Base-by-base conservation (phyloP, 2,797 vertebrate species). In the Orientallactaga sibirica region DNA sequence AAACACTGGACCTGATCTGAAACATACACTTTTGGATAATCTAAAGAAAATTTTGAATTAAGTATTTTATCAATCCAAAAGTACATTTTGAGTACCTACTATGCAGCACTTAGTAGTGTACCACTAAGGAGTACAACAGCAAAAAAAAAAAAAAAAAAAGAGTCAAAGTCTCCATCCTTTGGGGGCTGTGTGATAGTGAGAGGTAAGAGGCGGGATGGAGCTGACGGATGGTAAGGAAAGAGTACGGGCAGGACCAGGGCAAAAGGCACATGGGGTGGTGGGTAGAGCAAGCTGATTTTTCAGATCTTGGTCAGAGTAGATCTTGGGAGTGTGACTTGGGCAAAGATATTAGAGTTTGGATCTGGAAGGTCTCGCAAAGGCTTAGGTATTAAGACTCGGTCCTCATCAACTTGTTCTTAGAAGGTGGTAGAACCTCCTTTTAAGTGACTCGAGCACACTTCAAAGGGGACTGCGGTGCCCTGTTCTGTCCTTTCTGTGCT, bases 1-100 rank as follows among this genome's bases (percentile, higher is more conserved):
- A 83, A 93, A 84, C 61, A 71, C 25, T 55, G 83, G 52, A 67
- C 22, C 55, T 73, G 64, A 66, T 33, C 68, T 12, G 79, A 82
- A 83, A 37, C 73, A 83, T 55, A 91, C 52, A 66, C 6, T 91
- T 95, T 85, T 14, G 55, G 52, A 67, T 29, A 10, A 74, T 27
- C 27, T 37, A 77, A 81, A 73, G 74, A 48, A 91, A 91, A 73
- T n/a, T 81, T 62, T 74, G 55, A 67, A 74, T 81, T 70, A 61
- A n/a, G 20, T 84, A 15, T 93, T 81, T 64, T 82, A 73, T 81
- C 9, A 77, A 37, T 86, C 75, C 18, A 41, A 22, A 83, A 74
- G 62, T 76, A 76, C 15, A 85, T 78, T 80, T 64, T 76, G 61
- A 43, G 52, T 41, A 61, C n/a, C n/a, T 33, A 41, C n/a, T 76